Percentiles rank a stretch among this genome's conserved stretches.
These are phyloP conservation scores for Harpagifer antarcticus DNA, from an alignment of 2,797 vertebrate species.

Conservation along the genomic window DNA sequence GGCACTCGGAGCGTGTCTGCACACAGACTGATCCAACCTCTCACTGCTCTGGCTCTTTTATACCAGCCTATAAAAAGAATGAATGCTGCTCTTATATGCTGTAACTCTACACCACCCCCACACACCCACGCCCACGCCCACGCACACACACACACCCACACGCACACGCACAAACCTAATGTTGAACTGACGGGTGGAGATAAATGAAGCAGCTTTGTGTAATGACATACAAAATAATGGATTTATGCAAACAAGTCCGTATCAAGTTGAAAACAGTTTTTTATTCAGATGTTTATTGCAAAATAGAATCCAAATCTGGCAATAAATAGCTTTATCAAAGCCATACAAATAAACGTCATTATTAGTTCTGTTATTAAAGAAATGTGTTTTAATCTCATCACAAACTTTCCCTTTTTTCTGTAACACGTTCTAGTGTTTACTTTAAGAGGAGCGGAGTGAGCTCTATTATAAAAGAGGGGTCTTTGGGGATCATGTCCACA, in stretches of 20 bases:
- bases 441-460: background rate
- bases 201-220: constrained; percentile 18
- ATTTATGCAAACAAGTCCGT: background rate
- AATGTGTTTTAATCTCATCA: background rate
- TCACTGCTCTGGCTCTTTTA: constrained; percentile 59
- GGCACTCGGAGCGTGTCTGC: constrained; percentile 3
- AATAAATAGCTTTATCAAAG: background rate
- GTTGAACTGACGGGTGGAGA: constrained; percentile 23
- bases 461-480: background rate
- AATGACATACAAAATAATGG: constrained; percentile 10
- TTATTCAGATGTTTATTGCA: constrained; percentile 25
- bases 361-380: background rate
- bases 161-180: too few species aligned
- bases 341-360: background rate
- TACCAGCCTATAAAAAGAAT: constrained; percentile 73
- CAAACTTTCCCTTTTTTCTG: background rate
- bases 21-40: constrained; percentile 18
- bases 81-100: constrained; percentile 51
- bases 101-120: constrained; percentile 62
- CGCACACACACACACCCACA: constrained; percentile 26
- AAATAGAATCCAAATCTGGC: constrained; percentile 3
- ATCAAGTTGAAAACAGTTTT: too few species aligned
- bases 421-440: constrained; percentile 9
- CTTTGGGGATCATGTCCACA: background rate
- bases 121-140: background rate